Evolutionary conservation across 2,113 vertebrate species (phyloP), one percentile per base, ranked within the genome.

Genomic region (Athene cunicularia): DNA sequence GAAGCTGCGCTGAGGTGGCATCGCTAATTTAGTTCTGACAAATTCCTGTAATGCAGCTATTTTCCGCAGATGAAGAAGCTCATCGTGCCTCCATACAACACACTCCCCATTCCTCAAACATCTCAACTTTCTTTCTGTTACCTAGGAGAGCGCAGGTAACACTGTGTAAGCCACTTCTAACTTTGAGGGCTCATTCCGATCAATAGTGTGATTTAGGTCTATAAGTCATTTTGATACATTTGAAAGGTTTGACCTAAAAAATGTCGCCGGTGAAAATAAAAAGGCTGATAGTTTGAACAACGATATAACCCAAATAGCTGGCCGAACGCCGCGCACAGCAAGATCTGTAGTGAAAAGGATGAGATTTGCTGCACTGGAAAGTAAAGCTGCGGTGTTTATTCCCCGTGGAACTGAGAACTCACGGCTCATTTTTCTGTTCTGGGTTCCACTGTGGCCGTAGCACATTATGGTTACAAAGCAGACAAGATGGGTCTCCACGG

Each of bases 1-100:
- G n/a, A 62, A 37, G 16, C 4, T 56, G 21, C 0, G 1, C 15
- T 39, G 13, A 20, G 14, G 5, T n/a, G 16, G 11, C 33, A 56
- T 27, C 80, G 11, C 4, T 63, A 67, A 82, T 76, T 76, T 68
- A 88, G 11, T 45, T 67, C 43, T 88, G 56, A 43, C 11, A 52
- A 63, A 30, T 26, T 81, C 26, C 15, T 85, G 9, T n/a, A 71
- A 59, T 23, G 21, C 3, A n/a, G 17, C 37, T 60, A 37, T 60
- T 85, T 85, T 52, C 41, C 24, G 16, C n/a, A 56, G 12, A 4
- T 60, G 43, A n/a, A 58, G 43, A 63, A 32, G 4, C 22, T 35
- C 33, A 19, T 41, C 4, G 2, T 19, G 3, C 45, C 16, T 45
- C 11, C 7, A 16, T 12, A 37, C 12, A 63, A 9, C 15, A 87